A percentile compares a stretch with the other conserved stretches of the same genome.
Conservation (phyloP, 2,888 invertebrate species). For the Tinea pellionella region DNA sequence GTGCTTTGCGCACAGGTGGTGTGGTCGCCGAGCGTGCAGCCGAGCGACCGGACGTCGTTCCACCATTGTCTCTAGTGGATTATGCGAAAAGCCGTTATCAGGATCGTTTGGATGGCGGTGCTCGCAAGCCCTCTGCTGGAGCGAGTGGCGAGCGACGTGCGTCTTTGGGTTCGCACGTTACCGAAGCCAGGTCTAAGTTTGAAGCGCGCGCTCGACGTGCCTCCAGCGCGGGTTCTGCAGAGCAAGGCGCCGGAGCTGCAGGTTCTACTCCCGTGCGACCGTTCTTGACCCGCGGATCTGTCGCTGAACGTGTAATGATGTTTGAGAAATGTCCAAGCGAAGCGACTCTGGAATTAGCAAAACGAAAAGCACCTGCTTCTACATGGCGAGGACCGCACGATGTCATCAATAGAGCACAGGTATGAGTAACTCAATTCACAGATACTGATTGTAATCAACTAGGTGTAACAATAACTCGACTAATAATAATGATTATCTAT, state of each 20-base stretch:
- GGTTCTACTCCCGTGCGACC: constrained; percentile 77
- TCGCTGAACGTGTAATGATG: constrained; percentile 89
- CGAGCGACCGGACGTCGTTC: constrained; percentile 61
- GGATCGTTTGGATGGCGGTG: constrained; percentile 65
- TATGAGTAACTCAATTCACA: constrained; percentile 27
- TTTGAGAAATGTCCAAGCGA: constrained; percentile 92
- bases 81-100: constrained; percentile 75
- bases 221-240: constrained; percentile 53
- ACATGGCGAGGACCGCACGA: constrained; percentile 69
- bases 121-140: constrained; percentile 53
- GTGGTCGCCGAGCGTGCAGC: constrained; percentile 54
- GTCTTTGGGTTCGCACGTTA: constrained; percentile 60
- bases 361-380: constrained; percentile 69
- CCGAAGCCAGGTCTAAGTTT: constrained; percentile 61
- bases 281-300: constrained; percentile 89
- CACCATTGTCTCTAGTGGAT: constrained; percentile 70
- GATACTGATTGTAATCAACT: neutral
- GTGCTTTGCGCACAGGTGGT: constrained; percentile 80
- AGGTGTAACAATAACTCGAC: neutral
- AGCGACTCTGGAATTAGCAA: constrained; percentile 73
- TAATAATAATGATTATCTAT: neutral
- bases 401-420: constrained; percentile 68
- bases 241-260: constrained; percentile 30
- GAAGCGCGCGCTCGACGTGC: constrained; percentile 62
- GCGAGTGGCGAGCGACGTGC: constrained; percentile 54